Conservation (phyloP, 92 coral and sea anemone genomes). For the Pocillopora grandis region DNA sequence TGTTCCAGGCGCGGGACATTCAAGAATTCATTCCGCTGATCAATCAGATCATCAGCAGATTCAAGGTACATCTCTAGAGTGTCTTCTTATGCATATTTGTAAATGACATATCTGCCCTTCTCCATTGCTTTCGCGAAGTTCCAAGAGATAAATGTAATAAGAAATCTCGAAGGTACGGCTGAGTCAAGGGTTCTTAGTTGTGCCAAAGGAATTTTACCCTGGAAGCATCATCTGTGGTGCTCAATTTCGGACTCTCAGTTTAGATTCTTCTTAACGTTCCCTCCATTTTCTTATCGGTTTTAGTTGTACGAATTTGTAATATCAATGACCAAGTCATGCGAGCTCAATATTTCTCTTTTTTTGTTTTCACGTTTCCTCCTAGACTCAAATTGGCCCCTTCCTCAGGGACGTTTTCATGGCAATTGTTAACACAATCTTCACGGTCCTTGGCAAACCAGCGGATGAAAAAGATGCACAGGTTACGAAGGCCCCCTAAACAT, state of each 20-base stretch:
- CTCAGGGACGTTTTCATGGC: constrained; percentile 92
- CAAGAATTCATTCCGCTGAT: constrained; percentile 98
- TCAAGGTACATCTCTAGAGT: constrained; percentile 69
- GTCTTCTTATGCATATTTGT: too few species aligned
- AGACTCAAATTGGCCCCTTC: constrained; percentile 92
- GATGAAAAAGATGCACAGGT: constrained; percentile 89
- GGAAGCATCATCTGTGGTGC: too few species aligned
- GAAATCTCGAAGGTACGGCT: too few species aligned
- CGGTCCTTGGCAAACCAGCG: constrained; percentile 80
- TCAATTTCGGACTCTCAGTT: too few species aligned
- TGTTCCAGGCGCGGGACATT: constrained; percentile 84
- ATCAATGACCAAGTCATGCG: background rate
- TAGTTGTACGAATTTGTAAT: too few species aligned
- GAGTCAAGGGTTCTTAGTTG: too few species aligned
- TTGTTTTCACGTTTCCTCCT: background rate
- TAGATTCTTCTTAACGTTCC: too few species aligned
- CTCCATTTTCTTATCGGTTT: too few species aligned
- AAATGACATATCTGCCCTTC: too few species aligned
- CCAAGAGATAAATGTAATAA: too few species aligned
- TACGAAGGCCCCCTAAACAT: background rate
- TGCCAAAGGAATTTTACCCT: too few species aligned
- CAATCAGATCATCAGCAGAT: constrained; percentile 87
- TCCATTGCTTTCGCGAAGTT: too few species aligned
- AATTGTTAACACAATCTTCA: constrained; percentile 87
- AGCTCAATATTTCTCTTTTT: background rate